Evolutionary conservation across 2,888 invertebrate genomes (phyloP).

Genomic region (Lycophotia porphyrea): DNA sequence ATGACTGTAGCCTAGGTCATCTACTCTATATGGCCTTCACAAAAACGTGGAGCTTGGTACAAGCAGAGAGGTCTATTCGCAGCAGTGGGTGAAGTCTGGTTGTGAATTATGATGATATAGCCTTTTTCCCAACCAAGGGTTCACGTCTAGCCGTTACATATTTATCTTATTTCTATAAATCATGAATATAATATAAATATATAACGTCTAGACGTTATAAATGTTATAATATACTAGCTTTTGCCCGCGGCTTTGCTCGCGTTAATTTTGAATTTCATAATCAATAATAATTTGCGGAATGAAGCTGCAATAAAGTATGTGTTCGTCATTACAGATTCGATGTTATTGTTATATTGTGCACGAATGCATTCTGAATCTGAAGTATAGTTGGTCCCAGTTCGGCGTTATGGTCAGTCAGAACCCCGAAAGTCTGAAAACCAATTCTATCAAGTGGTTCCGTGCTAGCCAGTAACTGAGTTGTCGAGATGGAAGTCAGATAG

Average conservation of each 20-base stretch:
- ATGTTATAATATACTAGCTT: no score
- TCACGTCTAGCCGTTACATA: no score
- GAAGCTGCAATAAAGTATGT: not conserved
- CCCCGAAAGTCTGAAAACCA: not conserved
- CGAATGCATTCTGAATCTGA: no score
- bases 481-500: not conserved
- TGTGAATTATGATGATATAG: not conserved
- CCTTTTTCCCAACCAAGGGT: not conserved
- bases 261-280: no score
- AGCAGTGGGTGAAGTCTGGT: no score
- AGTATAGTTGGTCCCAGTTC: no score
- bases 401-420: not conserved
- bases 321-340: not conserved
- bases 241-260: no score
- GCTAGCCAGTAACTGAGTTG: not conserved
- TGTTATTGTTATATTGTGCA: no score
- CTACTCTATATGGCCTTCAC: not conserved
- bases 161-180: no score
- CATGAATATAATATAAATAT: no score
- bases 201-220: not conserved
- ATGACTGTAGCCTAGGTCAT: not conserved
- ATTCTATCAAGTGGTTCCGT: not conserved
- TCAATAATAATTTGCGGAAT: slow-evolving; percentile 1
- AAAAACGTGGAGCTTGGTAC: no score
- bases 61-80: no score